Conservation (phyloP, 2,797 vertebrate genomes). For the Loriculus beryllinus region DNA sequence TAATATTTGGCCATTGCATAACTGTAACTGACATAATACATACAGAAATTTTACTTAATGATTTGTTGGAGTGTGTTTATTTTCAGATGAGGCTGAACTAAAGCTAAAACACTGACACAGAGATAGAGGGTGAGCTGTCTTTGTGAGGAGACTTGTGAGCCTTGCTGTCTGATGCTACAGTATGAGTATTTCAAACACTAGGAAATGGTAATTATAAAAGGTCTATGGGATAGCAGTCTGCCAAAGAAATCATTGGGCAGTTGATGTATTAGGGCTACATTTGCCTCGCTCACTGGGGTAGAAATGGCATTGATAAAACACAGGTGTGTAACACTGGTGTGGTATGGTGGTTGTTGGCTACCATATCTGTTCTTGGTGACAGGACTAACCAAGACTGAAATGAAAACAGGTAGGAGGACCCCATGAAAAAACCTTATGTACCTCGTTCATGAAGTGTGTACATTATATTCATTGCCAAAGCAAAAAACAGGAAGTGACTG, state of each 20-base stretch:
- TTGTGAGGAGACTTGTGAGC: neutral
- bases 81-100: conserved; percentile 36
- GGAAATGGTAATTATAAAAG: neutral
- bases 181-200: neutral
- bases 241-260: neutral
- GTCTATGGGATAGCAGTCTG: neutral
- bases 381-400: neutral
- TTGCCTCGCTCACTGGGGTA: neutral
- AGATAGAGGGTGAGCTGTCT: neutral
- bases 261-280: neutral
- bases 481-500: neutral
- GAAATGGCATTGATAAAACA: neutral
- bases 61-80: conserved; percentile 46
- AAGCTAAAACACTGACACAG: neutral
- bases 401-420: neutral
- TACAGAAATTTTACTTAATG: conserved; percentile 20
- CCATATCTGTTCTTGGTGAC: neutral
- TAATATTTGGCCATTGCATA: conserved; percentile 61
- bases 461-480: neutral
- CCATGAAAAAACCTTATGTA: rapidly evolving
- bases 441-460: neutral
- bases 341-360: neutral
- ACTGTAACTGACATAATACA: conserved; percentile 66
- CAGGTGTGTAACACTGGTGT: neutral
- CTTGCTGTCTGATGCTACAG: neutral